Conservation (phyloP, 2,113 vertebrate genomes). For the Chionodraco myersi region DNA sequence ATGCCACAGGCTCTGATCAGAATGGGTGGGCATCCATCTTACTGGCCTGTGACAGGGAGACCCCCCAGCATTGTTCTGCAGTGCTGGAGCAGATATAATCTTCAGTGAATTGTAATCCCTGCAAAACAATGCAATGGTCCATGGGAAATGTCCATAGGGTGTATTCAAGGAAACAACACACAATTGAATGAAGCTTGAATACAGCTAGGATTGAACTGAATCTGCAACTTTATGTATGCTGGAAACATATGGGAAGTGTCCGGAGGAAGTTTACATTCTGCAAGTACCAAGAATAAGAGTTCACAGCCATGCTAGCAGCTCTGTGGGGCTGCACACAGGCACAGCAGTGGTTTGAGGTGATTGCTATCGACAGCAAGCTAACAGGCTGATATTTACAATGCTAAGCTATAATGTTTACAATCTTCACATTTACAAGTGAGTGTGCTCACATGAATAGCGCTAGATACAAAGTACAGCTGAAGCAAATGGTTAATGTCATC, state of each 20-base stretch:
- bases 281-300: neutral
- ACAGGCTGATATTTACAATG: neutral
- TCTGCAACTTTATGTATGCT: constrained; percentile 4
- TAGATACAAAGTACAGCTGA: neutral
- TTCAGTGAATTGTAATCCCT: constrained; percentile 79
- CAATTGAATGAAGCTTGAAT: constrained; percentile 29
- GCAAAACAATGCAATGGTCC: constrained; percentile 72
- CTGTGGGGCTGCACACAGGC: neutral
- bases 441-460: neutral
- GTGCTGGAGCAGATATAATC: constrained; percentile 81
- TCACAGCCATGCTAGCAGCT: neutral
- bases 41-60: constrained; percentile 52
- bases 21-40: constrained; percentile 79
- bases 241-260: neutral
- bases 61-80: constrained; percentile 74
- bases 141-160: constrained; percentile 68
- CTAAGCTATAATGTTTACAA: neutral
- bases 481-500: neutral
- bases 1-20: constrained; percentile 73
- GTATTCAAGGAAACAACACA: constrained; percentile 56
- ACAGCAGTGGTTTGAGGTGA: neutral
- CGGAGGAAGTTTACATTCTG: constrained; percentile 7
- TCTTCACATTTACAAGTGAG: neutral
- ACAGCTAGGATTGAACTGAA: neutral
- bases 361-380: neutral